A percentile compares a stretch with the other conserved stretches of the same genome.
phyloP scores from a whole-genome alignment of 2,797 vertebrate species.

The Borostomias antarcticus region DNA sequence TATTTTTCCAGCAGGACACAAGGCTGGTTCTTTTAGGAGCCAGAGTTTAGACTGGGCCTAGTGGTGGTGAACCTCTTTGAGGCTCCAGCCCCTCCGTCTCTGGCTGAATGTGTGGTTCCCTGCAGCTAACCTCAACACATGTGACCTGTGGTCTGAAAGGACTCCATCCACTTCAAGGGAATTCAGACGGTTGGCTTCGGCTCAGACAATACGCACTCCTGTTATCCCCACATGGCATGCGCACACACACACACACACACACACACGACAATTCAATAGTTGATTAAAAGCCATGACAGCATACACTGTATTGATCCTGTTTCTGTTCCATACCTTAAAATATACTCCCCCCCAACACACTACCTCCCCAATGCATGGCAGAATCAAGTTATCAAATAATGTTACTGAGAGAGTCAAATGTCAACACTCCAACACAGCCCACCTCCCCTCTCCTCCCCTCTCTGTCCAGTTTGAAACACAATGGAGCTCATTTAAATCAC shows the following conservation, averaged over 20 bases:
- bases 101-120: conserved; percentile 41
- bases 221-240: conserved; percentile 5
- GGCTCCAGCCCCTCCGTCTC: conserved; percentile 44
- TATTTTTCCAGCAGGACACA: conserved; percentile 29
- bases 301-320: too few relatives aligned
- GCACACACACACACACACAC: not conserved
- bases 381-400: not conserved
- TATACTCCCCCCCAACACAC: too few relatives aligned
- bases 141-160: conserved; percentile 43
- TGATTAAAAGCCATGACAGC: not conserved
- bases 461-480: conserved; percentile 31
- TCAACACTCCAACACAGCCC: too few relatives aligned
- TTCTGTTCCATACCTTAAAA: too few relatives aligned
- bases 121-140: conserved; percentile 50
- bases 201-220: conserved; percentile 41
- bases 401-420: conserved; percentile 11
- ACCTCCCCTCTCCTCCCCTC: conserved; percentile 8
- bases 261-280: too few relatives aligned
- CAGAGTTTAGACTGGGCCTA: conserved; percentile 49
- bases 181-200: conserved; percentile 34
- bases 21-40: conserved; percentile 21
- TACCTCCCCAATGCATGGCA: not conserved
- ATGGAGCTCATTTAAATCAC: conserved; percentile 44
- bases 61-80: conserved; percentile 48
- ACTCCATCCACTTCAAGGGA: conserved; percentile 44